Evolutionary conservation across 1,140 invertebrate genomes (phyloP), one percentile per base, ranked within the genome.

Genomic region (Aphidius gifuensis): DNA sequence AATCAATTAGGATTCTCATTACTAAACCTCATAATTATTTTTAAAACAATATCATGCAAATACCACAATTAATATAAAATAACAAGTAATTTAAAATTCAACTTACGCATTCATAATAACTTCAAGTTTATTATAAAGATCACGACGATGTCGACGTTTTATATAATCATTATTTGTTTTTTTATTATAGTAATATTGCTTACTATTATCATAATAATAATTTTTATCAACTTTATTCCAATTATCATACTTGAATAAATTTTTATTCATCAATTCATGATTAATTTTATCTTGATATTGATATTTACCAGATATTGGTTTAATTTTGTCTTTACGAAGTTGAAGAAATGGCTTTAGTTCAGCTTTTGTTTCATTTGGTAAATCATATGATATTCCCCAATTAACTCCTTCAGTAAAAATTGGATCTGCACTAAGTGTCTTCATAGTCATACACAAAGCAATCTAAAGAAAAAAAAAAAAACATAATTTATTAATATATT

Each of bases 381-480:
- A 71, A 69, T 90, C 88, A 66, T 90, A 91, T 3, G 88, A 86
- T 45, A 90, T 85, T 54, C 88, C 89, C 88, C 88, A 91, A 75
- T 90, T 91, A 5, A 89, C 65, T 2, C 86, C 87, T 67, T 87
- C 86, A 0, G 85, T 87, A 68, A 86, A 88, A 53, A 86, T 83
- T 44, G 84, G 81, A 58, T 84, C 83, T 0, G 77, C 71, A 1
- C 76, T 76, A 58, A 77, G 66, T 9, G 86, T 80, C 68, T 87
- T 84, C 4, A 87, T 74, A 8, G 85, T 87, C 80, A 87, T 75
- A 46, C 85, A 86, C 2, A 83, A 76, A 0, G 85, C 85, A 58
- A 84, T 78, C 85, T 86, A 69, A 58, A 75, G 66, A 45, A 45
- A 44, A 44, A 44, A 44, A 44, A 44, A 44, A 44, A 44, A 44